Percentiles rank a stretch among this genome's conserved stretches.
phyloP scores from a whole-genome alignment of 2,797 vertebrate genomes.

The Cryptoprocta ferox region DNA sequence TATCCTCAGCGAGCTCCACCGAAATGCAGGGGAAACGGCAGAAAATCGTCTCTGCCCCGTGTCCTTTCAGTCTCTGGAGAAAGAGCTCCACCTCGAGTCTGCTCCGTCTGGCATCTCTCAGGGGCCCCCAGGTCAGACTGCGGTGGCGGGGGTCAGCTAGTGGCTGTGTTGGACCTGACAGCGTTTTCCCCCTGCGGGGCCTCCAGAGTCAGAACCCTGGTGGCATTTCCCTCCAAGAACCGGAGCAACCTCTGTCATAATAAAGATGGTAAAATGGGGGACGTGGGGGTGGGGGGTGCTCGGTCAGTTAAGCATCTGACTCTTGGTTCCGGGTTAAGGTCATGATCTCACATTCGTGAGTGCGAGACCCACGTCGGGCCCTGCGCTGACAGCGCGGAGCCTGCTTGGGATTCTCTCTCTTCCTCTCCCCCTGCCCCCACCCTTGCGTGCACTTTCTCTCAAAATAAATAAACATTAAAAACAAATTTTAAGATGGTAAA shows the following conservation, averaged over 20 bases:
- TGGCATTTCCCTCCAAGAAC: background rate
- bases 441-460: too few relatives aligned
- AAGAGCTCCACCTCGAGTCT: too few relatives aligned
- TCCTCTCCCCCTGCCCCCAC: too few relatives aligned
- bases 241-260: background rate
- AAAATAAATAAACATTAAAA: too few relatives aligned
- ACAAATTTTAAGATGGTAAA: background rate
- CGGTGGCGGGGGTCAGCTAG: too few relatives aligned
- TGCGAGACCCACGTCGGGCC: too few relatives aligned
- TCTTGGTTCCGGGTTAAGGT: too few relatives aligned
- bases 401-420: too few relatives aligned
- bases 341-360: too few relatives aligned
- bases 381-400: too few relatives aligned
- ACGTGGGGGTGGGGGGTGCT: too few relatives aligned
- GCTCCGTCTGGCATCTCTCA: background rate
- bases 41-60: background rate
- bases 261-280: background rate
- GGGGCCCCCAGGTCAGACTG: accelerated
- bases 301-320: too few relatives aligned
- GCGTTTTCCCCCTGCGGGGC: background rate
- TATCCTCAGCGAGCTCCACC: background rate
- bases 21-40: background rate
- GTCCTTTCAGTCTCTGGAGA: background rate
- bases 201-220: background rate
- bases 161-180: background rate